Evolutionary conservation across 1,140 invertebrate species (phyloP), one percentile per base, ranked within the genome.

Genomic region (Octopus bimaculoides): DNA sequence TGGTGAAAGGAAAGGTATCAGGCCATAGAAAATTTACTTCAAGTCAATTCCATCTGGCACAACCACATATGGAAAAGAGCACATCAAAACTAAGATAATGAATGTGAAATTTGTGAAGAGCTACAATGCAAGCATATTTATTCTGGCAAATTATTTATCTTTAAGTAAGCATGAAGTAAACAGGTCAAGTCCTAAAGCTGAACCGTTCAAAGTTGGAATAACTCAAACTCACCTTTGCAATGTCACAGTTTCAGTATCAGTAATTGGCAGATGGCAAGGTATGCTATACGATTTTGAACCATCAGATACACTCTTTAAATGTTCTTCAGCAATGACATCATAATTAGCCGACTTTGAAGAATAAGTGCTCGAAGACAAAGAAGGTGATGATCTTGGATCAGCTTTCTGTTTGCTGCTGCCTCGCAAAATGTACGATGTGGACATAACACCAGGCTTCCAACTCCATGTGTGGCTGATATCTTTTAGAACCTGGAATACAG

Each of bases 401-500:
- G 74, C 5, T 75, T 75, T 75, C 74, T 75, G 74, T 53, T 75
- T 52, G 74, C 52, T 75, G 5, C 12, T 53, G 52, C 74, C 41
- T 52, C 74, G 41, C 5, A 75, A 14, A 53, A 75, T 75, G 74
- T 75, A 75, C 8, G 74, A 75, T 75, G 74, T 75, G n/a, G 74
- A 75, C 74, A 75, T 53, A 12, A 75, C 74, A 8, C 74, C 74
- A 41, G 74, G 52, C 41, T 75, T 75, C 74, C 74, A 75, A 17
- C 74, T 75, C 26, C 74, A 75, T 52, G 74, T 75, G 17, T 75
- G 74, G 26, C 74, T 75, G 41, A 75, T 75, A 52, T 75, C 74
- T 41, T 75, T 75, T 75, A 75, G 7, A 52, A 75, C 74, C 74
- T 75, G 74, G 74, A 75, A 75, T 52, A 75, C 74, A 20, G 74